Evolutionary conservation across 2,888 invertebrate species (phyloP).

Genomic region (Drosophila kanekoi): DNA sequence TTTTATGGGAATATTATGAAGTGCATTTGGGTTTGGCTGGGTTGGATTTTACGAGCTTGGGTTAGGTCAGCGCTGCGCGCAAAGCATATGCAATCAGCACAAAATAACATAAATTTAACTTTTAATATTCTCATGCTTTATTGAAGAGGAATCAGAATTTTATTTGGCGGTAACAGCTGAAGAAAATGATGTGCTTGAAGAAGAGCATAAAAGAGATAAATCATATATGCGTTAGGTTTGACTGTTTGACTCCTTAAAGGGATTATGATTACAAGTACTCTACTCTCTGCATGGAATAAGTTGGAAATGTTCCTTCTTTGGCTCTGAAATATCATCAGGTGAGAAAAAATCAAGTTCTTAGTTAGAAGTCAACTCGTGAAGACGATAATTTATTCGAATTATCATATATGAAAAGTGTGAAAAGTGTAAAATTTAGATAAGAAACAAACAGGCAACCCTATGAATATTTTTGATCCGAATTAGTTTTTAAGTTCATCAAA

Average conservation of each 20-base stretch:
- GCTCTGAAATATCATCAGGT: too few relatives aligned
- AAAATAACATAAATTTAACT: slow-evolving; percentile 17
- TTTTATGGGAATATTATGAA: slow-evolving; percentile 57
- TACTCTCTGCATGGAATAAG: too few relatives aligned
- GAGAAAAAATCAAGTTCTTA: too few relatives aligned
- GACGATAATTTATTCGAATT: too few relatives aligned
- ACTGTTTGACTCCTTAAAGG: too few relatives aligned
- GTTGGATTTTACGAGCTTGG: slow-evolving; percentile 50
- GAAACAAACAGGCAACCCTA: too few relatives aligned
- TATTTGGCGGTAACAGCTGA: slow-evolving; percentile 1
- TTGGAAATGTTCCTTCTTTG: too few relatives aligned
- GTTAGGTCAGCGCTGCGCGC: slow-evolving; percentile 34
- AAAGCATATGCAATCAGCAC: slow-evolving; percentile 10
- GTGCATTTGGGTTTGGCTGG: slow-evolving; percentile 33
- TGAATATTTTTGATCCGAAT: too few relatives aligned
- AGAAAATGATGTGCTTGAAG: slow-evolving; percentile 19
- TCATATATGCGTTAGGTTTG: neutral
- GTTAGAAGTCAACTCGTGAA: too few relatives aligned
- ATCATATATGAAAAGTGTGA: too few relatives aligned
- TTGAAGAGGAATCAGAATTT: slow-evolving; percentile 32
- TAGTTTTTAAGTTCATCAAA: neutral
- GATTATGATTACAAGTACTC: too few relatives aligned
- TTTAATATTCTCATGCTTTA: slow-evolving; percentile 44
- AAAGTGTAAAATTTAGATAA: too few relatives aligned
- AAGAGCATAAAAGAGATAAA: neutral